Evolutionary conservation across 2,888 invertebrate genomes (phyloP), one percentile per base, ranked within the genome.

Genomic region (Drosophila atripex): DNA sequence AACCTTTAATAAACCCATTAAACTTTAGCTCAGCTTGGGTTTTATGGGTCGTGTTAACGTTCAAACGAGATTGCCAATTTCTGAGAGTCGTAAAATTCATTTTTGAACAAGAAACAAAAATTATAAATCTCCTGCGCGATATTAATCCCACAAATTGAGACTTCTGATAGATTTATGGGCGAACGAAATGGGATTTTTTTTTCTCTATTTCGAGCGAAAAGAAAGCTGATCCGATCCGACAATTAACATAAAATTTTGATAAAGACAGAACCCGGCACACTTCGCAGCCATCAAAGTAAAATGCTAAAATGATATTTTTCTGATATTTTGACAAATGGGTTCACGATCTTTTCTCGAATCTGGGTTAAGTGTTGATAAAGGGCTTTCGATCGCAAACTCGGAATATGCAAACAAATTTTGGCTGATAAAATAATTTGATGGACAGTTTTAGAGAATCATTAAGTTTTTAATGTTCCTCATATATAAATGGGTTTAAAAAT

Each of bases 301-400:
- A 60, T 45, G 58, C 50, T 21, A 30, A 57, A 41, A 35, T 38
- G 16, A 60, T 61, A 39, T 64, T 18, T 63, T 35, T 50, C 38
- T 51, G 63, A 66, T 68, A 66, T 73, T 76, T 69, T 83, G 86
- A 83, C 75, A 83, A 76, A 83, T 83, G 80, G 69, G 78, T 68
- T 73, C 56, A 56, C 30, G 54, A 32, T 65, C 43, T 25, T 18
- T 53, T 71, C 47, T 14, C 28, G 45, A 18, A 80, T 57, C 64
- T 75, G 57, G 86, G 83, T 84, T 75, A 86, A 71, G 64, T 77
- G 59, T 30, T 77, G 71, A 64, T 52, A 55, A 47, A 72, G 66
- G 76, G 80, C 69, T 64, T 43, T 39, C 41, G 52, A 49, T 43
- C 12, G 11, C 46, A 25, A 43, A 45, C 39, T 14, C 21, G 38